Base-by-base conservation (phyloP, 1,140 invertebrate genomes). In the Diploscapter pachys region DNA sequence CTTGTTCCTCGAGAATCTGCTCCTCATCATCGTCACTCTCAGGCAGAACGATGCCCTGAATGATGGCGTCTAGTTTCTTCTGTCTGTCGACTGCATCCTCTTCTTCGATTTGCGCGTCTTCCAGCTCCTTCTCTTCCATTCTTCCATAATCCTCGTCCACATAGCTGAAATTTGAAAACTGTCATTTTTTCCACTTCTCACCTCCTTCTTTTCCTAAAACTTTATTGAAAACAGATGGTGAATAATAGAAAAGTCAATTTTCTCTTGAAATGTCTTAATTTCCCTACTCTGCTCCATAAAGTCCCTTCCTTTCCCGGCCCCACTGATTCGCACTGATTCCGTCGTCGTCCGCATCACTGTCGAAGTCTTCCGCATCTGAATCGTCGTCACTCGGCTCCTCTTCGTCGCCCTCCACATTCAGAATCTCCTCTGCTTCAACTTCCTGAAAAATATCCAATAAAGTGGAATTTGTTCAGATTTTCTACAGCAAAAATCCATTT, bases 81-180 rank as follows among this genome's bases (percentile, higher is more conserved):
- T 78, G 76, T 0, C 76, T 65, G 5, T 65, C 53, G 49, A 78
- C 63, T 13, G 76, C 76, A 53, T 78, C 76, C 69, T 78, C 72
- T 13, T 78, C 76, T 70, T 78, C 76, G 3, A 78, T 53, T 52
- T 78, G 64, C 61, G 72, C 72, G 53, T 59, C 76, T 65, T 78
- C 76, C 65, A 74, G 69, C 48, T 78, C 76, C 56, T 73, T 68
- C 49, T 73, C 76, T 31, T 69, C 59, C 76, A 78, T 73, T 53
- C 76, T 72, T 53, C 76, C 76, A 71, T 72, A 78, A 64, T 78
- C 76, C 57, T 78, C 64, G 57, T 78, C 76, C 4, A 78, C 76
- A 55, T 66, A 78, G 13, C 71, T 73, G 70, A 48, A 68, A 52
- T 52, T 68, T 68, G 8, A 68, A 6, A 68, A 6, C 11, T 48